Base-by-base conservation (phyloP, 2,797 vertebrate species). In the Ctenopoma multispine region DNA sequence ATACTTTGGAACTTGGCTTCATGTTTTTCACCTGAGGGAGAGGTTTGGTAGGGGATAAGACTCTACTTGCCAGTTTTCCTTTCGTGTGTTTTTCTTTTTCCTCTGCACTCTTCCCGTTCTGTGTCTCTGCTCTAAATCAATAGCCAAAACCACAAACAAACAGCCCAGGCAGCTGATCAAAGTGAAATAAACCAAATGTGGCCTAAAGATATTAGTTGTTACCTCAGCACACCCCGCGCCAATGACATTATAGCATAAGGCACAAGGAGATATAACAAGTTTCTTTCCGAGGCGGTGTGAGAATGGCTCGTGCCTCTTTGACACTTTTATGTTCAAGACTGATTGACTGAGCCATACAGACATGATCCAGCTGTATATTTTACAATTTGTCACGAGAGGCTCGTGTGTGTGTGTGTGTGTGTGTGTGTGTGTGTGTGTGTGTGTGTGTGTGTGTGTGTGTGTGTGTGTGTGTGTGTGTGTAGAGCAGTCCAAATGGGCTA, bases 301-400 rank as follows among this genome's bases (percentile, higher is more conserved):
- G 57, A 63, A 46, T 1, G 58, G 34, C 73, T 61, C 31, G 63
- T 70, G 76, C 64, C 63, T 75, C 47, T 43, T 41, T 74, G 85
- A 82, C 71, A 79, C 56, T 68, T 84, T 84, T 54, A 79, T 70
- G 49, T 17, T 65, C 14, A 0, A 5, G 21, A 14, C 38, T 66
- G 74, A 86, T 80, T 46, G 31, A 80, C 31, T 27, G 64, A 49
- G 58, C 24, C 24, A 11, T 15, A 48, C 36, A 73, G 81, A 67
- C 40, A 41, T 1, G 0, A 60, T 44, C 72, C 58, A 59, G 24
- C 47, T 46, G 53, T 47, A 24, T 53, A 63, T 70, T 47, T 76
- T 65, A 51, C 58, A 70, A 34, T 71, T 58, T 60, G 54, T 60
- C 76, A 59, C 4, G 0, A 43, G 7, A 38, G 62, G 59, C 46